Conservation (phyloP, 2,888 invertebrate species). For the Ellobium chinense region DNA sequence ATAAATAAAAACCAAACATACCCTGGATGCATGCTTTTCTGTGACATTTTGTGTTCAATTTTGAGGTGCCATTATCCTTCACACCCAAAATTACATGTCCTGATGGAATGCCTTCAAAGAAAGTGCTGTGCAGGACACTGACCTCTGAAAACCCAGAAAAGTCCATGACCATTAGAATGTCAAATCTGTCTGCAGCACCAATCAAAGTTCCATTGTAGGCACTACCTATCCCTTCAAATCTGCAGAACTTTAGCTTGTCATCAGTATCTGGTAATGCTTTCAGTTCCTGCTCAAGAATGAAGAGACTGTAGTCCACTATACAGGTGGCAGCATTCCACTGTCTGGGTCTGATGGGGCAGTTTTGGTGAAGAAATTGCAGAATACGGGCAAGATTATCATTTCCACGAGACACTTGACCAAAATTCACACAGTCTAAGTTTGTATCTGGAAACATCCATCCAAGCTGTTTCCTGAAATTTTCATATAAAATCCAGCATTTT, state of each 20-base stretch:
- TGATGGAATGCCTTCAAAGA: constrained; percentile 55
- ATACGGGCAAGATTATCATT: constrained; percentile 46
- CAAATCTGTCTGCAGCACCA: constrained; percentile 59
- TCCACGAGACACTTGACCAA: constrained; percentile 23
- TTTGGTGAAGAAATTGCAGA: constrained; percentile 58
- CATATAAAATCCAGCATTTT: constrained; percentile 51
- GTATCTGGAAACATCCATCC: constrained; percentile 42
- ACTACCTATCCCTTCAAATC: constrained; percentile 63
- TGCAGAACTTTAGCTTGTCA: constrained; percentile 55
- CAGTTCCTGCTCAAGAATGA: constrained; percentile 60
- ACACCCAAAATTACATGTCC: constrained; percentile 60
- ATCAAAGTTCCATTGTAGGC: constrained; percentile 57
- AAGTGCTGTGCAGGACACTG: constrained; percentile 49
- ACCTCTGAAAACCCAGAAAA: constrained; percentile 45
- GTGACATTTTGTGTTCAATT: neutral
- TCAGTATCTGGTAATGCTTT: constrained; percentile 31
- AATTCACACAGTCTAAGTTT: constrained; percentile 45
- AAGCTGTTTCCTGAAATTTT: constrained; percentile 39
- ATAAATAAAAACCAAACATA: constrained; percentile 39
- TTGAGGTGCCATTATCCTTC: constrained; percentile 33
- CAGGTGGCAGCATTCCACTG: constrained; percentile 59
- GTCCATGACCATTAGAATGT: constrained; percentile 62
- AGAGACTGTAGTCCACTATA: constrained; percentile 61
- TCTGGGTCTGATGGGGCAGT: constrained; percentile 55
- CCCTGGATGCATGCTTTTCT: constrained; percentile 36